Percentiles rank a stretch among this genome's conserved stretches.
phyloP scores from a whole-genome alignment of 2,888 invertebrate genomes.

The Drosophila anomelani region DNA sequence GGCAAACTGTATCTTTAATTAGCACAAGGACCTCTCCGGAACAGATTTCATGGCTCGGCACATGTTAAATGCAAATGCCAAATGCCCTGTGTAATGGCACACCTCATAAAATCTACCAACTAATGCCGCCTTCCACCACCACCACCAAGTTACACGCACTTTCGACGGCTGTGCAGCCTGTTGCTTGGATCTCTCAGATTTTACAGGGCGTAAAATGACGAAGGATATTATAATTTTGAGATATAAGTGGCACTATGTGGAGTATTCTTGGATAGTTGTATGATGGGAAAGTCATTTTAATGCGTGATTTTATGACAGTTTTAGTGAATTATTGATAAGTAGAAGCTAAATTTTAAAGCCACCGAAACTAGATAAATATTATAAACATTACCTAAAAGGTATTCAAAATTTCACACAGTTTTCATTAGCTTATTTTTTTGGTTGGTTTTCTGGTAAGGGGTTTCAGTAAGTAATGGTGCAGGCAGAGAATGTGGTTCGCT shows the following conservation, averaged over 20 bases:
- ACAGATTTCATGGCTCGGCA: conserved; percentile 65
- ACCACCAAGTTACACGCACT: conserved; percentile 1
- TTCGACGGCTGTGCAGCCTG: conserved; percentile 21
- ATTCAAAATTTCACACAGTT: neutral
- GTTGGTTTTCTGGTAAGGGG: neutral
- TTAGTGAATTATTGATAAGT: neutral
- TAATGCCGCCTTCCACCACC: conserved; percentile 48
- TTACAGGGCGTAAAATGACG: neutral
- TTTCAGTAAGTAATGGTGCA: neutral
- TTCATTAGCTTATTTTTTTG: neutral
- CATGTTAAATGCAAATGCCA: conserved; percentile 63
- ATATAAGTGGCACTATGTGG: no score
- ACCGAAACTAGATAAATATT: neutral
- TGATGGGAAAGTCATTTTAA: neutral
- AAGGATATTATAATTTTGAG: no score
- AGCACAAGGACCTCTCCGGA: conserved; percentile 49
- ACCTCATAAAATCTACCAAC: conserved; percentile 71
- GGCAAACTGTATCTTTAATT: conserved; percentile 62
- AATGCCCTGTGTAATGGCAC: conserved; percentile 27
- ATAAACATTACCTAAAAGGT: neutral
- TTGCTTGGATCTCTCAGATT: conserved; percentile 22
- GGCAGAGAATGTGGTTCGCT: conserved; percentile 18
- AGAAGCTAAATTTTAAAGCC: neutral
- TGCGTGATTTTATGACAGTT: neutral
- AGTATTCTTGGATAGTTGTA: neutral